Conservation (phyloP, 2,113 vertebrate genomes). For the Apistogramma diplotaenia region DNA sequence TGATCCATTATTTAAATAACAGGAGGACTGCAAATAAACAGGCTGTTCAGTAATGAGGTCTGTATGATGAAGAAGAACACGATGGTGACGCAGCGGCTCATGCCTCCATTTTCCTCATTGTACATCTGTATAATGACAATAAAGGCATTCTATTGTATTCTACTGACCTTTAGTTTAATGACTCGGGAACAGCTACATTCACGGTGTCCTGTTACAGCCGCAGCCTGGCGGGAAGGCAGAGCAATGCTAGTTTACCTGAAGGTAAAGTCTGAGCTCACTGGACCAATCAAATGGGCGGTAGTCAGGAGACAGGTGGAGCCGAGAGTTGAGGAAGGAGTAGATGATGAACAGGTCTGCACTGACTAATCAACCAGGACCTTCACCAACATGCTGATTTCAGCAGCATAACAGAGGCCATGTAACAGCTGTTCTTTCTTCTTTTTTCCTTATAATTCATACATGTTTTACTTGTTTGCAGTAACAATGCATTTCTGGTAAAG, state of each 20-base stretch:
- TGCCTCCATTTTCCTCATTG: too few relatives aligned
- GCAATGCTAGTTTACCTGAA: background rate
- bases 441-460: rapidly evolving
- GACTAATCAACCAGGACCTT: background rate
- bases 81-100: too few relatives aligned
- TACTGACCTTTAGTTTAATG: background rate
- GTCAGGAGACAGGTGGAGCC: background rate
- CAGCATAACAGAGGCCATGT: background rate
- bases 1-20: background rate
- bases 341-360: background rate
- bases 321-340: background rate
- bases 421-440: background rate
- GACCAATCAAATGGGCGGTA: background rate
- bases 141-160: too few relatives aligned
- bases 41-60: background rate
- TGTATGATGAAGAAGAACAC: too few relatives aligned
- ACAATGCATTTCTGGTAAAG: background rate
- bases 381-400: background rate
- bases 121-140: too few relatives aligned
- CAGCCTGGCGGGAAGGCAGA: background rate
- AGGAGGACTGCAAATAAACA: background rate
- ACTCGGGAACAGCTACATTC: background rate
- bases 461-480: background rate
- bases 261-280: background rate
- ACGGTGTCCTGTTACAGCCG: background rate